Percentiles rank a stretch among this genome's conserved stretches.
phyloP scores from a whole-genome alignment of 2,888 invertebrate species.

The Molanna angustata region DNA sequence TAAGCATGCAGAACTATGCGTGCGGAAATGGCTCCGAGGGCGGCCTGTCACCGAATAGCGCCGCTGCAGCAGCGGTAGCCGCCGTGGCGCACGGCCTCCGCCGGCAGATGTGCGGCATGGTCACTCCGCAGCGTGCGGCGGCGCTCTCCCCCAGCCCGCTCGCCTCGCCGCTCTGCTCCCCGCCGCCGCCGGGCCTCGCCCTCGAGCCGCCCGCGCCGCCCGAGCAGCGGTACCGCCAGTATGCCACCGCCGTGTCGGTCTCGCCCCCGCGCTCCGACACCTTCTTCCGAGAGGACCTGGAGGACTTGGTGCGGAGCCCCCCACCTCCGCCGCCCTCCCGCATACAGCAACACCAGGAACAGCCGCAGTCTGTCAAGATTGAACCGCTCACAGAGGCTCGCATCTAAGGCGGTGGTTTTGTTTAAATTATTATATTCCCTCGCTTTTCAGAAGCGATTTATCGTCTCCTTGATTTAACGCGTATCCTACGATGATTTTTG shows the following conservation, averaged over 20 bases:
- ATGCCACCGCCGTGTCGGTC: too few species aligned
- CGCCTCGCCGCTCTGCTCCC: constrained; percentile 62
- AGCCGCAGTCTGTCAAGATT: constrained; percentile 62
- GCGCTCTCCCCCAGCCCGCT: constrained; percentile 58
- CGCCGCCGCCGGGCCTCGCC: constrained; percentile 62
- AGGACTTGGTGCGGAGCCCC: constrained; percentile 25
- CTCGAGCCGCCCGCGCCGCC: constrained; percentile 55
- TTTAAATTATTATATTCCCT: too few species aligned
- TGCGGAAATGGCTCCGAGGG: constrained; percentile 57
- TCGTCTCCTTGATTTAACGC: too few species aligned
- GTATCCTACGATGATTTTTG: too few species aligned
- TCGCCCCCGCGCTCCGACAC: constrained; percentile 57
- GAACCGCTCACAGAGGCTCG: constrained; percentile 65
- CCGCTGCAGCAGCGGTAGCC: constrained; percentile 80
- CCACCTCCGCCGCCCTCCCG: constrained; percentile 46
- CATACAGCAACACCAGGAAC: constrained; percentile 41
- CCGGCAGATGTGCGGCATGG: constrained; percentile 84
- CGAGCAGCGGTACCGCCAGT: constrained; percentile 57
- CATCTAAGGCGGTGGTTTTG: constrained; percentile 23
- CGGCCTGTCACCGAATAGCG: constrained; percentile 56
- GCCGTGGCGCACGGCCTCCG: constrained; percentile 82
- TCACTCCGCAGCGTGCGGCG: constrained; percentile 61
- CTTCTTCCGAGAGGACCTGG: constrained; percentile 66
- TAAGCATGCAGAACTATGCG: constrained; percentile 57
- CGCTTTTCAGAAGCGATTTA: too few species aligned